phyloP scores from a whole-genome alignment of 2,113 vertebrate genomes.

The Cisticola juncidis region DNA sequence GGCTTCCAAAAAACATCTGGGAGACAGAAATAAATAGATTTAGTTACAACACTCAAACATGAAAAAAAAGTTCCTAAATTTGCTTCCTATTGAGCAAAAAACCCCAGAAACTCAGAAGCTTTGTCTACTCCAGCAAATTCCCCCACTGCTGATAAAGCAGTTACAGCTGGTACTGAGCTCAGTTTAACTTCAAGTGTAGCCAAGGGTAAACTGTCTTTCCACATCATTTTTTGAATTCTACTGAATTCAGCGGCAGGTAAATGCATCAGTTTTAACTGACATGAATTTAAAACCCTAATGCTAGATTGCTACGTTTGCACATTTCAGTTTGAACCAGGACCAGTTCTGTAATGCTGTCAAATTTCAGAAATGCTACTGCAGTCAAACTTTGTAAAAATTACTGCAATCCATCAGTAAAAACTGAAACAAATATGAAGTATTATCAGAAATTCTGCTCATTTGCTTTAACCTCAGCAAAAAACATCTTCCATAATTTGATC shows the following conservation, averaged over 20 bases:
- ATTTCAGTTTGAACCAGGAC: not conserved
- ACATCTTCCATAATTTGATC: not conserved
- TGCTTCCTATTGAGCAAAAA: conserved; percentile 56
- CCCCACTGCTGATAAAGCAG: conserved; percentile 57
- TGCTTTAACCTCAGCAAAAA: not conserved
- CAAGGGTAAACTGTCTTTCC: conserved; percentile 33
- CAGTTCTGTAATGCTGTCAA: not conserved
- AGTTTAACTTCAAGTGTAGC: conserved; percentile 40
- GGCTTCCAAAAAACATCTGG: conserved; percentile 52
- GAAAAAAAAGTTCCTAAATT: conserved; percentile 38
- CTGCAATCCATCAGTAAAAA: not conserved
- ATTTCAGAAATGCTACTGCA: not conserved
- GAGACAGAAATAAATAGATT: conserved; percentile 40
- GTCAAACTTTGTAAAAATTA: not conserved
- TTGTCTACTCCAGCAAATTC: conserved; percentile 64
- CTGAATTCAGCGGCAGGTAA: not conserved
- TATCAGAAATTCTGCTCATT: not conserved
- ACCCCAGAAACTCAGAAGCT: conserved; percentile 18
- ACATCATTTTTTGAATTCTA: not conserved
- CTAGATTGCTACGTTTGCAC: not conserved
- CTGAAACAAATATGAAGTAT: not conserved
- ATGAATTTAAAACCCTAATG: not conserved
- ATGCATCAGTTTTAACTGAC: not conserved
- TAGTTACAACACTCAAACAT: conserved; percentile 27
- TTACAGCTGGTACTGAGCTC: conserved; percentile 31